phyloP scores from a whole-genome alignment of 2,888 invertebrate genomes.

The Hanleya hanleyi region DNA sequence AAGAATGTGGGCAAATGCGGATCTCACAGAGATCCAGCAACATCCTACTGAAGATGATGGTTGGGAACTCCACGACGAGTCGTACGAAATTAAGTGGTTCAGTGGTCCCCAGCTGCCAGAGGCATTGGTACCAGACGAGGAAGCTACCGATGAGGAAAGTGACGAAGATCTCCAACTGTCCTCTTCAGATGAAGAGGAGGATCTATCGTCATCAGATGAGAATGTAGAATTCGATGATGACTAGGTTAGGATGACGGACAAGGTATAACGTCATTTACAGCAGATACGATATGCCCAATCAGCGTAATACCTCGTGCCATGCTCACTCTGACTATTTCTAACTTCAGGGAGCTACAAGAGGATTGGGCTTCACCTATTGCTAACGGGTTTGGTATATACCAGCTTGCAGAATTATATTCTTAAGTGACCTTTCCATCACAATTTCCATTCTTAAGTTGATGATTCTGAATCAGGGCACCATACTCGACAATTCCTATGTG shows the following conservation, averaged over 20 bases:
- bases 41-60: constrained; percentile 8
- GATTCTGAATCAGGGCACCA: too few relatives aligned
- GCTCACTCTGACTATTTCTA: not conserved
- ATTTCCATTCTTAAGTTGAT: too few relatives aligned
- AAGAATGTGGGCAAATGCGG: constrained; percentile 9
- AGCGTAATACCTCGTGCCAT: too few relatives aligned
- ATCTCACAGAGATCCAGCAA: not conserved
- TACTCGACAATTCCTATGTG: too few relatives aligned
- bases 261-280: not conserved
- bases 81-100: not conserved
- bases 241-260: too few relatives aligned
- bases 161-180: not conserved
- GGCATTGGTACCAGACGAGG: not conserved
- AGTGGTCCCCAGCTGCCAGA: constrained; percentile 9
- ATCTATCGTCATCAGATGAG: constrained; percentile 6
- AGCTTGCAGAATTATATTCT: not conserved
- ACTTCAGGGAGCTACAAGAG: not conserved
- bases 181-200: constrained; percentile 6
- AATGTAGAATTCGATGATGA: not conserved
- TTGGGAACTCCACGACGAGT: constrained; percentile 4
- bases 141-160: not conserved
- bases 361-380: not conserved
- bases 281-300: not conserved
- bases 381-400: not conserved
- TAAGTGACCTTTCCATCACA: too few relatives aligned